These are phyloP conservation scores for Tauraco erythrolophus DNA, from an alignment of 2,113 vertebrate species.

Conservation along the genomic window DNA sequence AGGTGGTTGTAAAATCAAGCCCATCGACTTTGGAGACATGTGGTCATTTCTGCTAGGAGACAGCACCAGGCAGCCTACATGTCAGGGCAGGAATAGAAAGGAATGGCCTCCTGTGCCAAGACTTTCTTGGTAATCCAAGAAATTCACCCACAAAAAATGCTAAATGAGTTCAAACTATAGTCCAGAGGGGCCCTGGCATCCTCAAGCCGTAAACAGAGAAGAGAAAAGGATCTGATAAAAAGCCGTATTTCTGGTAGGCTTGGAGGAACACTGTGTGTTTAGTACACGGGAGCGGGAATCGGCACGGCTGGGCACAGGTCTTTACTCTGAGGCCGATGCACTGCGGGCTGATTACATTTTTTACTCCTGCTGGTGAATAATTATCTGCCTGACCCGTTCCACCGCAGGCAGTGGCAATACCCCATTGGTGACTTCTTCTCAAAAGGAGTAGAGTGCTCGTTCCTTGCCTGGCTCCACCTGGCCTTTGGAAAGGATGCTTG, in stretches of 20 bases:
- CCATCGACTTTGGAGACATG: neutral
- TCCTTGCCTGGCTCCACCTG: neutral
- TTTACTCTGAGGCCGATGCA: neutral
- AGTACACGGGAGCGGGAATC: neutral
- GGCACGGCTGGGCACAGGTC: neutral
- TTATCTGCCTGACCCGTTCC: neutral
- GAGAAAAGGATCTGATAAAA: conserved; percentile 34
- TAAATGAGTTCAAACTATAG: neutral
- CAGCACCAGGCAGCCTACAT: neutral
- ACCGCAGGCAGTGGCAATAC: neutral
- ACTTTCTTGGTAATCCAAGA: conserved; percentile 32
- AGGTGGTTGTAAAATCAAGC: neutral
- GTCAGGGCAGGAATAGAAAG: neutral
- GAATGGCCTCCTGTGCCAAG: neutral
- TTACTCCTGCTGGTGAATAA: neutral
- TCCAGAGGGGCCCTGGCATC: neutral
- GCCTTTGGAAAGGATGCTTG: neutral
- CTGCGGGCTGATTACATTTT: neutral
- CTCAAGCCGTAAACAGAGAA: neutral
- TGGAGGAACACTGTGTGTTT: neutral
- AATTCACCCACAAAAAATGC: conserved; percentile 11
- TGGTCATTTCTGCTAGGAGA: conserved; percentile 4
- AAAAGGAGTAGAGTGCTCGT: neutral
- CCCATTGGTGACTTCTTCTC: neutral
- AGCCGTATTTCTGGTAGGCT: neutral